Base-by-base conservation (phyloP, 1,140 invertebrate species). In the Pinna nobilis region DNA sequence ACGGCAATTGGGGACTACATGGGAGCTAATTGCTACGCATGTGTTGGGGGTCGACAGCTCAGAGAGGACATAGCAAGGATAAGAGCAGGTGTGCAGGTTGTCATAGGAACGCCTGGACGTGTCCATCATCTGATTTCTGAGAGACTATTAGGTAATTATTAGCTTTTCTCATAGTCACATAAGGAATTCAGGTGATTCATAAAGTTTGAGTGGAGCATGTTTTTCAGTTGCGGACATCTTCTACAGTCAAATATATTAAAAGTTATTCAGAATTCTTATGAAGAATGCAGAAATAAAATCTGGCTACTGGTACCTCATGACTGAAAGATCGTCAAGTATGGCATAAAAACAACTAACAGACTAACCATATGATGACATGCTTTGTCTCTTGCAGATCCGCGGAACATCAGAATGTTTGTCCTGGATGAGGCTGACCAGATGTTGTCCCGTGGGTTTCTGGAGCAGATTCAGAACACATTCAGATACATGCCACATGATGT, bases 341-440 rank as follows among this genome's bases (percentile, higher is more conserved):
- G n/a, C n/a, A n/a, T 53, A 9, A 7, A 53, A 53, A 25, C 20
- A 28, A 11, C 18, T 2, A 28, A 20, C 32, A 53, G 4, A 25
- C 20, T 13, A 47, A 18, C 1, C 15, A 15, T 47, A 47, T 47
- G 44, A 18, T 51, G 6, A 18, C 28, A 9, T n/a, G 9, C 5
- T 64, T 64, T 51, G 13, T 66, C 69, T 44, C 71, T 67, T 70
- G 13, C 57, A 81, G 80, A 84, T 28, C 57, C 82, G 91, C 92
- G 86, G 3, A 91, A 92, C 78, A 99, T 99, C 82, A 98, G 97
- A 90, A 93, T 99, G 87, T 99, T 99, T 88, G 97, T 99, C 5
- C 92, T 99, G 74, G 98, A 99, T 90, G 98, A 99, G 91, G 98
- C 98, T 81, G 98, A 99, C 90, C 98, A 99, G 91, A 99, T 99